Evolutionary conservation across 2,797 vertebrate species (phyloP), one percentile per base, ranked within the genome.

Genomic region (Bucorvus abyssinicus): DNA sequence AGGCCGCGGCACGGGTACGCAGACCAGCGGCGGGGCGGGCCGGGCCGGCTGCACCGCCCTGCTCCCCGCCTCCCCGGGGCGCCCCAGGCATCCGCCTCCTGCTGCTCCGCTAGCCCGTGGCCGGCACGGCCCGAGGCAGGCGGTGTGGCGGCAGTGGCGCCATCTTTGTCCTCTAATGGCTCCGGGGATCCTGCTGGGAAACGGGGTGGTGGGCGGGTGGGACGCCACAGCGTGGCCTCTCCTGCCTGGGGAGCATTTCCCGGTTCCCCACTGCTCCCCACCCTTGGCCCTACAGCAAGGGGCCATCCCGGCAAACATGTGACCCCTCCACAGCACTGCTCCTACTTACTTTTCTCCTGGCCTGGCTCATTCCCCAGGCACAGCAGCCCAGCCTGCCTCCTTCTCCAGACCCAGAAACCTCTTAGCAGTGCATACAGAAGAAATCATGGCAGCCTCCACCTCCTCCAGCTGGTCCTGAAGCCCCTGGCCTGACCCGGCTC

Each of bases 81-180:
- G 14, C 23, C 17, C 24, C 20, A 22, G 20, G 27, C 53, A 7
- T 42, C 84, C 27, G 8, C 71, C 77, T 52, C 14, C 55, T 9
- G 32, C 40, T 11, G 20, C 53, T 32, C 23, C 9, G 21, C 42
- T 36, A 21, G 32, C 19, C 19, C 9, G 32, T 18, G 21, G 14
- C 49, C 3, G 18, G 12, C 36, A 2, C 14, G 7, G 45, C 15
- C 36, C 20, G 24, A 7, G 40, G 27, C 29, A 18, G 24, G 52
- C 6, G 14, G 16, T 0, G 30, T 3, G 17, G 12, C 4, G 6
- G 14, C 1, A 1, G 24, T 3, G 38, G 7, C 30, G 47, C 53
- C 60, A 45, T 82, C 14, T 32, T 68, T 13, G 59, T 24, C 2
- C 6, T 10, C 13, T 4, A 10, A 1, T 4, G 22, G 63, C 8